Conservation (phyloP, 2,797 vertebrate genomes). For the Poeciliopsis turneri region DNA sequence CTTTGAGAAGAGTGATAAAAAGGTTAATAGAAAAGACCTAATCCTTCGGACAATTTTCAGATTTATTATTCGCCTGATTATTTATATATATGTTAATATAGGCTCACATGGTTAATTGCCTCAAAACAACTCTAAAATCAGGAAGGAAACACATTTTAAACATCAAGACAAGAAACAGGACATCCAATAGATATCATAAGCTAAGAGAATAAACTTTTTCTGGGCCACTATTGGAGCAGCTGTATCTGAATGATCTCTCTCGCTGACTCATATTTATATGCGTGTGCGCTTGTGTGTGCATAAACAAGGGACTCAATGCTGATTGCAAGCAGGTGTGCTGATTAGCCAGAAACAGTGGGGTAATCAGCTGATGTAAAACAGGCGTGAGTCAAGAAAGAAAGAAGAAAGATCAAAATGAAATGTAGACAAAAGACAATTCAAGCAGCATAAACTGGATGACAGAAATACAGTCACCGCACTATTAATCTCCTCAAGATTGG, state of each 20-base stretch:
- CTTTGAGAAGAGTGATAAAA: neutral
- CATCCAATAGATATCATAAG: neutral
- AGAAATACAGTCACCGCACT: neutral
- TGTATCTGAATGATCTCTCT: too few species aligned
- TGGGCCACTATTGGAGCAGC: neutral
- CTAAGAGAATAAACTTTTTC: neutral
- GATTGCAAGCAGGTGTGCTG: neutral
- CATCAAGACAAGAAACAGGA: neutral
- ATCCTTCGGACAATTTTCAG: neutral
- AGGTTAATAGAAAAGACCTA: neutral
- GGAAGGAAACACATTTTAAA: neutral
- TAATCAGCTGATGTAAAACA: slow-evolving; percentile 1
- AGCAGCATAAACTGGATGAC: neutral
- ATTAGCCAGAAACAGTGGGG: neutral
- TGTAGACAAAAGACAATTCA: neutral
- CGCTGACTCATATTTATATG: neutral
- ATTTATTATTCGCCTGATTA: neutral
- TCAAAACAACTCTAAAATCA: neutral
- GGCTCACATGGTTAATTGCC: neutral
- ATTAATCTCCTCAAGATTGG: neutral
- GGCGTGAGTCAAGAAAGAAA: neutral
- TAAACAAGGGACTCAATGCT: neutral
- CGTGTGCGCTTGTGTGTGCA: too few species aligned
- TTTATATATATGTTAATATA: neutral
- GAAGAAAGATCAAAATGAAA: neutral